These are phyloP conservation scores for Anguilla megastoma DNA, from an alignment of 2,797 vertebrate genomes.

Conservation along the genomic window DNA sequence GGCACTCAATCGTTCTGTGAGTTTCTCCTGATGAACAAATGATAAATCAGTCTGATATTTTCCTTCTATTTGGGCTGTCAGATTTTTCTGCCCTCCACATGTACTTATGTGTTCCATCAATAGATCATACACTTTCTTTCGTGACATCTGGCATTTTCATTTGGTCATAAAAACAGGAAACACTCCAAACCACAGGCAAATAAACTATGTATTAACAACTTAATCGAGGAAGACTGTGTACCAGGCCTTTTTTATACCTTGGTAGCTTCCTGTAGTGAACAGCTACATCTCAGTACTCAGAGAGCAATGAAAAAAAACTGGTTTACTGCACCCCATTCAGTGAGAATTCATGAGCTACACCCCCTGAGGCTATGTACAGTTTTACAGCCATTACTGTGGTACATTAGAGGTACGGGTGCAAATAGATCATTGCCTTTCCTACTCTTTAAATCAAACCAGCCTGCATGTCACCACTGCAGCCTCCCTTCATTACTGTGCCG, in stretches of 20 bases:
- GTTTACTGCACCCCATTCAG: constrained; percentile 17
- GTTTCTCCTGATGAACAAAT: neutral
- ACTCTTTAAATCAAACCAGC: neutral
- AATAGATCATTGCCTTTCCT: neutral
- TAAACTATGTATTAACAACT: constrained; percentile 6
- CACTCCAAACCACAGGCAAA: neutral
- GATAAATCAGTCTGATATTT: neutral
- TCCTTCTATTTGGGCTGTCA: neutral
- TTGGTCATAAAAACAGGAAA: neutral
- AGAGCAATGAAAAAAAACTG: neutral
- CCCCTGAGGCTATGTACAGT: constrained; percentile 24
- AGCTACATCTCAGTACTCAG: neutral
- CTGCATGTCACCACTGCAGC: neutral
- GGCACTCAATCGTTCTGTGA: neutral
- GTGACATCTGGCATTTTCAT: constrained; percentile 20
- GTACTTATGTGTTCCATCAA: neutral
- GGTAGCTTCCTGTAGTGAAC: constrained; percentile 27
- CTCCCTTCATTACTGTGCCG: neutral
- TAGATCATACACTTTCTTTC: neutral
- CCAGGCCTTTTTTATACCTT: neutral
- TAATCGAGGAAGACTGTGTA: neutral
- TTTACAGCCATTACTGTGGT: constrained; percentile 4
- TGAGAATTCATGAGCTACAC: constrained; percentile 7
- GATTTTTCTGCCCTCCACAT: neutral
- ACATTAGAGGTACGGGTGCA: neutral